Percentiles rank a stretch among this genome's conserved stretches.
These are phyloP conservation scores for Gallinago jamesoni DNA, from an alignment of 2,113 vertebrate genomes.

Conservation along the genomic window DNA sequence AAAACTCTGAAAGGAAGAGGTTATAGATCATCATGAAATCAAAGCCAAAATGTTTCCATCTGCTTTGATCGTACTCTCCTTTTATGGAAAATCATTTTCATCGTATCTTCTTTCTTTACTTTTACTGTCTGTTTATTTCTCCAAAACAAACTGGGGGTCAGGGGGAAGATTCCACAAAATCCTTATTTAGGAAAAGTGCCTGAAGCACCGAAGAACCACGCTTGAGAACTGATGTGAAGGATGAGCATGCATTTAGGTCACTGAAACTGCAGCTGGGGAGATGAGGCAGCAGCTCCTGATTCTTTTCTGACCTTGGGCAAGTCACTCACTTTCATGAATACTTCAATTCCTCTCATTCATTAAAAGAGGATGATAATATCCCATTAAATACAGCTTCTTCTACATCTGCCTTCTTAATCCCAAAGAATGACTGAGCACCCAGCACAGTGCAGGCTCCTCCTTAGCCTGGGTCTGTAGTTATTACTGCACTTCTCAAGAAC, in stretches of 20 bases:
- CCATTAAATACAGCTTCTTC: neutral
- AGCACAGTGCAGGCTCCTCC: neutral
- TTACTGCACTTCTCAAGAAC: neutral
- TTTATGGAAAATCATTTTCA: neutral
- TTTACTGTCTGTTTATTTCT: neutral
- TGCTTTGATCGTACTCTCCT: neutral
- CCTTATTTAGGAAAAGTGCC: neutral
- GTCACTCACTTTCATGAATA: neutral
- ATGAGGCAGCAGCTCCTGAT: neutral
- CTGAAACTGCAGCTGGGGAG: neutral
- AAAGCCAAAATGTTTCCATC: constrained; percentile 7
- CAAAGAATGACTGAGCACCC: neutral
- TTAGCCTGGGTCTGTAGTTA: neutral
- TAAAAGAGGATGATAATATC: neutral
- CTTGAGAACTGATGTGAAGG: neutral
- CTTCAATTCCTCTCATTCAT: neutral
- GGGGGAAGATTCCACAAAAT: neutral
- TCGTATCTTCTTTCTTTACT: neutral
- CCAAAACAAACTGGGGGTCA: neutral
- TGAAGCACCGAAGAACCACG: neutral
- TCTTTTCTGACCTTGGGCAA: neutral
- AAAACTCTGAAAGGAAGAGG: neutral
- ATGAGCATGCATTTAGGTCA: neutral
- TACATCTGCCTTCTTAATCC: neutral
- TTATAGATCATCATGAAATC: neutral